Conservation (phyloP, 2,113 vertebrate genomes). For the Garra rufa region DNA sequence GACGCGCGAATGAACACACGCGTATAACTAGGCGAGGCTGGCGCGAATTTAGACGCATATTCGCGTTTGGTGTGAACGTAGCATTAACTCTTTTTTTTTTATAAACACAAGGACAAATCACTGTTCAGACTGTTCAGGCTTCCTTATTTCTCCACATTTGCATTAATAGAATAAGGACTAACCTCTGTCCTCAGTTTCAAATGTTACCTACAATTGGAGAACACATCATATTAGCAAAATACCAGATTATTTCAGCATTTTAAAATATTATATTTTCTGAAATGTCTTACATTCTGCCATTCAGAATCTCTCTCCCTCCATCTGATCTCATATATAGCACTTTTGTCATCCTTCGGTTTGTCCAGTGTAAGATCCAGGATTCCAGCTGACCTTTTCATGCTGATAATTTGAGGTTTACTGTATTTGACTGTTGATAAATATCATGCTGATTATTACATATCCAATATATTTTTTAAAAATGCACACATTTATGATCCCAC, state of each 20-base stretch:
- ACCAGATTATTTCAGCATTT: not conserved
- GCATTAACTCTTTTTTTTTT: no score
- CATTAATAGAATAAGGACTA: constrained; percentile 2
- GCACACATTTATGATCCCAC: no score
- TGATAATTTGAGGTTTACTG: constrained; percentile 20
- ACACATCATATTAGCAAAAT: constrained; percentile 23
- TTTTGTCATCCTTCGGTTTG: constrained; percentile 31
- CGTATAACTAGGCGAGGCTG: no score
- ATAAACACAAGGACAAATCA: not conserved
- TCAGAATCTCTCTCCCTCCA: constrained; percentile 35
- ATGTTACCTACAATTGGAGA: constrained; percentile 42
- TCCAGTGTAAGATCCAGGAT: constrained; percentile 29
- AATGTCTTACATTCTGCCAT: constrained; percentile 49
- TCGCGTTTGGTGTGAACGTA: no score
- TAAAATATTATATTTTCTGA: not conserved
- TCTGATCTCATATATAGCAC: constrained; percentile 47
- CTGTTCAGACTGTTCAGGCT: not conserved
- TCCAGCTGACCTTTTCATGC: constrained; percentile 15
- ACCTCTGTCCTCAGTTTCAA: constrained; percentile 55
- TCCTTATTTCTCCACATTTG: not conserved
- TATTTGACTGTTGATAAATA: constrained; percentile 54
- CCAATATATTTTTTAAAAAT: not conserved
- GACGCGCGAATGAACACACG: no score
- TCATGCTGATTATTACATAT: not conserved
- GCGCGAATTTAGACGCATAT: no score